Conservation (phyloP, 1,140 invertebrate genomes). For the Dendrolimus kikuchii region DNA sequence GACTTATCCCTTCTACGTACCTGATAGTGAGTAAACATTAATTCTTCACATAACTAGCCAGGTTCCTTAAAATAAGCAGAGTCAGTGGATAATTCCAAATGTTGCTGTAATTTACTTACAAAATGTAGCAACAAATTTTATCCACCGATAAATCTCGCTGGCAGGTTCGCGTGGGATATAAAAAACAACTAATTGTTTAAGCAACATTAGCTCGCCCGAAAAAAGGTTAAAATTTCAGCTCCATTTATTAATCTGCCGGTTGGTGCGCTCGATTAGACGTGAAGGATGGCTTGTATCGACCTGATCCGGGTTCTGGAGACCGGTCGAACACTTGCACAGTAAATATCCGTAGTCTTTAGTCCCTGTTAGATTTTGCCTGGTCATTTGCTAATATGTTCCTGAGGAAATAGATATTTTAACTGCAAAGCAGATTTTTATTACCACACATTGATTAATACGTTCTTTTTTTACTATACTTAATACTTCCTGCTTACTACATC, state of each 20-base stretch:
- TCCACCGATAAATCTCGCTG: constrained; percentile 38
- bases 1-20: too few relatives aligned
- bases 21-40: too few relatives aligned
- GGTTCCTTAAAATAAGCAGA: background rate
- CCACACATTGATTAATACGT: too few relatives aligned
- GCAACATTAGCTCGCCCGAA: constrained; percentile 54
- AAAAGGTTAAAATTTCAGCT: constrained; percentile 60
- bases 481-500: too few relatives aligned
- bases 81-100: background rate
- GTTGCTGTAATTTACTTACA: constrained; percentile 22
- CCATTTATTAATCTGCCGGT: constrained; percentile 51
- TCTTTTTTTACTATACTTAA: too few relatives aligned
- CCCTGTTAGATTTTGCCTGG: too few relatives aligned
- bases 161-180: constrained; percentile 25
- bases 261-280: constrained; percentile 41
- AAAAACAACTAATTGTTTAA: constrained; percentile 49
- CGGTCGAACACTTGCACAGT: constrained; percentile 9
- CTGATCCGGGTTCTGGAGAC: constrained; percentile 1
- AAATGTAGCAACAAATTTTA: constrained; percentile 17
- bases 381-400: too few relatives aligned
- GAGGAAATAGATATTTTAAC: too few relatives aligned
- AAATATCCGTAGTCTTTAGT: too few relatives aligned
- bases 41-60: too few relatives aligned
- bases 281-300: constrained; percentile 29
- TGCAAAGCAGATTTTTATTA: too few relatives aligned